These are phyloP conservation scores for Aphidius gifuensis DNA, from an alignment of 1,140 invertebrate genomes.

Conservation along the genomic window DNA sequence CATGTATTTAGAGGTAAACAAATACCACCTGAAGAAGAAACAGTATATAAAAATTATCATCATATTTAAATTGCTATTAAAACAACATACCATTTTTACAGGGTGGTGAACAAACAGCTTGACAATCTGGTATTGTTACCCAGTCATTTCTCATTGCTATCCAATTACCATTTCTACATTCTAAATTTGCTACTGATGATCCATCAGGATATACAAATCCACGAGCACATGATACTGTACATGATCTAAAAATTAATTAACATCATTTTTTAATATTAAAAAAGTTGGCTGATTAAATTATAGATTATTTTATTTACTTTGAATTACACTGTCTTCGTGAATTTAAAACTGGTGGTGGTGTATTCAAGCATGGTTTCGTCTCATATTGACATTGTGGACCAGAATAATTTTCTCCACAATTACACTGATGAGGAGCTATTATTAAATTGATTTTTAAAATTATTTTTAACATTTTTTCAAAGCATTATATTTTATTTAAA, in stretches of 20 bases:
- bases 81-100: conserved; percentile 63
- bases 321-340: conserved; percentile 62
- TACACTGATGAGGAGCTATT: conserved; percentile 61
- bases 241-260: conserved; percentile 29
- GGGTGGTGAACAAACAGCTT: conserved; percentile 67
- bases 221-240: conserved; percentile 61
- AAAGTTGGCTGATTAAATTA: no score
- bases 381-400: conserved; percentile 75
- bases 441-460: no score
- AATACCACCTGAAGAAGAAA: conserved; percentile 50
- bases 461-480: no score
- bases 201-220: conserved; percentile 69
- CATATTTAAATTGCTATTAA: no score
- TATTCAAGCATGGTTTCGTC: conserved; percentile 66
- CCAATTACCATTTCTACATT: conserved; percentile 67
- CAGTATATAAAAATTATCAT: no score
- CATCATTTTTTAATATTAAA: conserved; percentile 3
- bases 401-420: conserved; percentile 68
- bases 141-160: conserved; percentile 59
- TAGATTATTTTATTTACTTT: conserved; percentile 57
- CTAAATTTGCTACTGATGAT: conserved; percentile 59
- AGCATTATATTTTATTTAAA: no score
- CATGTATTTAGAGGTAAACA: conserved; percentile 74
- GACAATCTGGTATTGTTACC: conserved; percentile 63
- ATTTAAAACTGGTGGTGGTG: conserved; percentile 64